Percentiles rank a stretch among this genome's conserved stretches.
These are phyloP conservation scores for Orthosia cruda DNA, from an alignment of 2,888 invertebrate species.

Conservation along the genomic window DNA sequence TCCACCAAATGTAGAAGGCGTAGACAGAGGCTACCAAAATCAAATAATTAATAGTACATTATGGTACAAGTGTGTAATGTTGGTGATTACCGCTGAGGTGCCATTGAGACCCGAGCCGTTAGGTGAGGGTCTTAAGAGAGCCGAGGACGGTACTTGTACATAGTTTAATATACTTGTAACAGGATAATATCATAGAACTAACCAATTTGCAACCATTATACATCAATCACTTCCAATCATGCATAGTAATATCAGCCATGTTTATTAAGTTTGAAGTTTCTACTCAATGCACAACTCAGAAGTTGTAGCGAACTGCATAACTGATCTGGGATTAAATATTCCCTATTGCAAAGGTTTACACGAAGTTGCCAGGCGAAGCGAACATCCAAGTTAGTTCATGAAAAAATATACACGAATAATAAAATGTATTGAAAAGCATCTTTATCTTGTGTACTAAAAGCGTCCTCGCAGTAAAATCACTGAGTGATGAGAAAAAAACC, in stretches of 20 bases:
- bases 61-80: no score
- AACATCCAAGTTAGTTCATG: slow-evolving; percentile 37
- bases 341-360: slow-evolving; percentile 55
- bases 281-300: slow-evolving; percentile 39
- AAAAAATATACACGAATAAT: slow-evolving; percentile 32
- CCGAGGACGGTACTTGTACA: no score
- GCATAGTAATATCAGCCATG: slow-evolving; percentile 36
- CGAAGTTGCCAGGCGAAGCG: slow-evolving; percentile 42
- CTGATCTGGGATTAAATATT: slow-evolving; percentile 59
- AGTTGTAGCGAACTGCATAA: slow-evolving; percentile 57
- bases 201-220: slow-evolving; percentile 20
- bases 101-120: no score
- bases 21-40: no score
- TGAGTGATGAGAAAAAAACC: not conserved
- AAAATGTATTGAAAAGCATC: slow-evolving; percentile 34
- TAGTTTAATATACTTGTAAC: not conserved
- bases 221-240: slow-evolving; percentile 44
- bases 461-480: slow-evolving; percentile 21
- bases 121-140: no score
- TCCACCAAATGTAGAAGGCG: no score
- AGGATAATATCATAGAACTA: not conserved
- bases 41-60: no score
- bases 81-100: no score
- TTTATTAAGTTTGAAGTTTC: slow-evolving; percentile 59
- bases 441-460: slow-evolving; percentile 15